Percentiles rank a stretch among this genome's conserved stretches.
Conservation (phyloP, 2,888 invertebrate species). For the Cryptus armator region DNA sequence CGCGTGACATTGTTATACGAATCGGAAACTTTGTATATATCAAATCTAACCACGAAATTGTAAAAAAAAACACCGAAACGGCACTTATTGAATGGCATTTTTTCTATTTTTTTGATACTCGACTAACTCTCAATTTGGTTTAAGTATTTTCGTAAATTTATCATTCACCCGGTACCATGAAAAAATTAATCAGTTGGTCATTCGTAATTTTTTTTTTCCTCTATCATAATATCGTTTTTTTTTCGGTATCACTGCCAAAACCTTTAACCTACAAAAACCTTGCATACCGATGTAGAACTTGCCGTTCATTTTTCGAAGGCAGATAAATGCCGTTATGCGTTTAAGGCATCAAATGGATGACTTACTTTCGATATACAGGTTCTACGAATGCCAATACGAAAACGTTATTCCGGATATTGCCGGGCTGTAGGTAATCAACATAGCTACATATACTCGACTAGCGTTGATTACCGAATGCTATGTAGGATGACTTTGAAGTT, state of each 20-base stretch:
- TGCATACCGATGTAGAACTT: background rate
- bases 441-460: background rate
- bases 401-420: slow-evolving; percentile 3
- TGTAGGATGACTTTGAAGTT: background rate
- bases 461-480: background rate
- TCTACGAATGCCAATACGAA: background rate
- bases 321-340: background rate
- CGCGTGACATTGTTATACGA: slow-evolving; percentile 1
- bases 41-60: background rate
- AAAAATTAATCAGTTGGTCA: no score
- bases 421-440: background rate
- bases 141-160: no score
- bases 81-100: no score
- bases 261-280: no score
- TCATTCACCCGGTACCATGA: no score
- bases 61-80: no score
- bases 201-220: no score
- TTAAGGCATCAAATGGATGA: background rate
- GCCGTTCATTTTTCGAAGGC: background rate
- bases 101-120: no score
- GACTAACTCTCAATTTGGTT: no score
- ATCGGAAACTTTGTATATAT: background rate
- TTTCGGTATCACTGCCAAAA: no score
- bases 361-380: background rate
- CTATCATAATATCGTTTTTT: no score